phyloP scores from a whole-genome alignment of 2,797 vertebrate genomes.

The Sebastes trivittatus region DNA sequence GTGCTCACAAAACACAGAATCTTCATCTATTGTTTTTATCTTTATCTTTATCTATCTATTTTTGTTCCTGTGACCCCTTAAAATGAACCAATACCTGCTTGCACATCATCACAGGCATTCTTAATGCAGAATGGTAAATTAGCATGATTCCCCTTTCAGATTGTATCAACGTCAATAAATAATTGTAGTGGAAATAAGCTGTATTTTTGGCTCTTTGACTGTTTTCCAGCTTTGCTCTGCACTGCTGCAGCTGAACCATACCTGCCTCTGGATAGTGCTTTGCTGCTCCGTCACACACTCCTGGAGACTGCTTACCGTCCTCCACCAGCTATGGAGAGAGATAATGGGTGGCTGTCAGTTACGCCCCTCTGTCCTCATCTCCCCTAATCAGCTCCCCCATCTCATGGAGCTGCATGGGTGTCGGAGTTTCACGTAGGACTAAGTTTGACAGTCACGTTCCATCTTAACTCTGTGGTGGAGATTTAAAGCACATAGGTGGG shows the following conservation, averaged over 20 bases:
- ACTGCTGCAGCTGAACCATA: slow-evolving; percentile 13
- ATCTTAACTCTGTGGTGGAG: slow-evolving; percentile 54
- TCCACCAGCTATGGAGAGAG: slow-evolving; percentile 38
- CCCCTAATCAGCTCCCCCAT: slow-evolving; percentile 55
- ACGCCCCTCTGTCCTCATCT: slow-evolving; percentile 42
- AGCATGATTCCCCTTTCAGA: neutral
- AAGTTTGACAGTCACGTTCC: slow-evolving; percentile 64
- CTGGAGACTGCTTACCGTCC: slow-evolving; percentile 38
- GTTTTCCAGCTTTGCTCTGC: slow-evolving; percentile 26
- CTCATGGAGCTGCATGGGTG: slow-evolving; percentile 37
- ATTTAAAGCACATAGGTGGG: slow-evolving; percentile 76
- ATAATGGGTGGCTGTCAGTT: slow-evolving; percentile 50
- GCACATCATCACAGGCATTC: neutral
- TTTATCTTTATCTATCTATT: neutral
- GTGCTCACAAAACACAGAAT: neutral
- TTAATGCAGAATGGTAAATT: neutral
- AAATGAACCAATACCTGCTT: neutral
- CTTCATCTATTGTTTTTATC: too few relatives aligned
- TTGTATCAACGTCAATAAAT: neutral
- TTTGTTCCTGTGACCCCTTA: neutral
- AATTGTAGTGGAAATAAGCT: neutral
- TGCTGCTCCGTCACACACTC: slow-evolving; percentile 52
- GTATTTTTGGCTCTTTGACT: slow-evolving; percentile 25
- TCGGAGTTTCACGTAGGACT: slow-evolving; percentile 46
- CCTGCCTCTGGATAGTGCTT: slow-evolving; percentile 33